Evolutionary conservation across 2,797 vertebrate genomes (phyloP), one percentile per base, ranked within the genome.

Genomic region (Myotis pilosus): DNA sequence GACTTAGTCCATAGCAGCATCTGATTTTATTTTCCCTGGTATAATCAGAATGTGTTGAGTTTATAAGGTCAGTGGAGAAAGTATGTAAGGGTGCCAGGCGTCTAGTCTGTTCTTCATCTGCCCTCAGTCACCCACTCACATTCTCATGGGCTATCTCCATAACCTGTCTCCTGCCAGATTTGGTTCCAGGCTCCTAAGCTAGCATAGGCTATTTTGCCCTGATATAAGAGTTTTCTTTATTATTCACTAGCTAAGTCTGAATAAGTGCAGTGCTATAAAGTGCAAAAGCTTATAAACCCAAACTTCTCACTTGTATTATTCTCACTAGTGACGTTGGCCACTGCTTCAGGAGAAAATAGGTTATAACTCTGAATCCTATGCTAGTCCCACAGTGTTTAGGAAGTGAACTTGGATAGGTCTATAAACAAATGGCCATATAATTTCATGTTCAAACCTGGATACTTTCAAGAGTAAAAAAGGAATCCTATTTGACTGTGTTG

Each of bases 21-120:
- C 79, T 93, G 71, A 51, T 92, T 78, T 68, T 62, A 19, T 28
- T 68, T 8, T 25, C 30, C 20, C 60, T 79, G 57, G 41, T 95
- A 80, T 16, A 86, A 47, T 92, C 71, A 78, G 60, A 94, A 94
- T 87, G 9, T 91, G n/a, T 76, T 41, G 41, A 62, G 38, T 95
- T 96, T 81, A 44, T 93, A 92, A 75, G 85, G 33, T 88, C 69
- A 89, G n/a, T 80, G 38, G 60, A 82, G 83, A 69, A 89, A 71
- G 5, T 51, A 55, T 81, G 74, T 88, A 76, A 94, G 75, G 19
- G 36, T 79, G 28, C 75, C 75, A 80, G 78, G 55, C 82, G 23
- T 93, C 92, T 57, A 87, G 36, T 90, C 68, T 79, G 17, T 80
- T 89, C 47, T 36, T 86, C 30, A 66, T 68, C 80, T 89, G 8